Base-by-base conservation (phyloP, 1,140 invertebrate species). In the Habropoda laboriosa region DNA sequence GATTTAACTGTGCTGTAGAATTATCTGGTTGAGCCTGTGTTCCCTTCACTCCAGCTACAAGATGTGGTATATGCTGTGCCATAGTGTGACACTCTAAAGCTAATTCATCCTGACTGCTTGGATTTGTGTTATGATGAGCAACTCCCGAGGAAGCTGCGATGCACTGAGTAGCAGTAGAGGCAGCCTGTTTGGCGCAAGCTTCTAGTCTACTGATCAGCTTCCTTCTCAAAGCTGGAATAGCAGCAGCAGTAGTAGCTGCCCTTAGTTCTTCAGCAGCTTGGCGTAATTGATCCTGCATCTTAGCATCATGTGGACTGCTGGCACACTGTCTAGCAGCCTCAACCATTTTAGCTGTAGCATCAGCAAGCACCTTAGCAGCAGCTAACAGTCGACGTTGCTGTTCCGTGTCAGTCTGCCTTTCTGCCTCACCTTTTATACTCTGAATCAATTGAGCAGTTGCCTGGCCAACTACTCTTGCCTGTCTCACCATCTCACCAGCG, bases 341-440 rank as follows among this genome's bases (percentile, higher is more conserved):
- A 3, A 99, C 98, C 96, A 99, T 97, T 81, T 96, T 95, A 0
- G 98, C 97, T 0, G 99, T 99, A 10, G 99, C 99, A 93, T 99
- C 98, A 2, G 99, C 98, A 18, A 99, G 93, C 60, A 97, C 94
- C 92, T 98, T 99, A 7, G 98, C 98, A 0, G 98, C 98, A 0
- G 98, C 98, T 55, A 99, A 92, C 8, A 99, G 91, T 80, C 98
- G 95, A 71, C 97, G 95, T 89, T 99, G 98, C 24, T 97, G 94
- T 64, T 99, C 98, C 0, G 96, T 96, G 92, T 98, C 97, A 0
- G 96, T 95, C 83, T 98, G 96, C 53, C 94, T 94, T 86, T 99
- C 98, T 0, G 98, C 99, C 91, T 99, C 98, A 32, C 96, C 96
- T 92, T 99, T 98, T 81, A 99, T 99, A 74, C 96, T 97, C 89